Percentiles rank a stretch among this genome's conserved stretches.
Evolutionary conservation across 1,140 invertebrate genomes (phyloP).

Genomic region (Drepana arcuata): DNA sequence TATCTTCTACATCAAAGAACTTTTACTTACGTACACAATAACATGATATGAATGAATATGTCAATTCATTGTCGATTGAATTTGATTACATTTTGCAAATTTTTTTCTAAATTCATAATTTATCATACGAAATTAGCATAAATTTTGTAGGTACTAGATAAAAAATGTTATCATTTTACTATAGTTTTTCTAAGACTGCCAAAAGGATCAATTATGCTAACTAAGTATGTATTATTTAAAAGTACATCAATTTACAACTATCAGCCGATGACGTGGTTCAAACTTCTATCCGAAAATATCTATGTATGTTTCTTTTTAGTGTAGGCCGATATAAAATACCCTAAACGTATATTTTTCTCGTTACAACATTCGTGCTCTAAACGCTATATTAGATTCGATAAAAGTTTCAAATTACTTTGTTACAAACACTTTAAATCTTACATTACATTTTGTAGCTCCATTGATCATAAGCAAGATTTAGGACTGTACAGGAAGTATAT

Average conservation of each 20-base stretch:
- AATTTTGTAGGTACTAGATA: too few relatives aligned
- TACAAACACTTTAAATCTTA: conserved; percentile 8
- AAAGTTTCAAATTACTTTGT: too few relatives aligned
- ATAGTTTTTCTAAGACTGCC: too few relatives aligned
- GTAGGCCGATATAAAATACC: conserved; percentile 34
- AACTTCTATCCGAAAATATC: conserved; percentile 63
- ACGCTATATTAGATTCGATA: too few relatives aligned
- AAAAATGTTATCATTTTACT: conserved; percentile 3
- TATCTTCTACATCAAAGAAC: too few relatives aligned
- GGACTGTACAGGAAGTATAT: conserved; percentile 57
- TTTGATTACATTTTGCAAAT: too few relatives aligned
- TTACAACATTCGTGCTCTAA: too few relatives aligned
- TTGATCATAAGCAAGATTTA: conserved; percentile 40
- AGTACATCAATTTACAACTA: too few relatives aligned
- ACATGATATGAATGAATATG: conserved; percentile 34
- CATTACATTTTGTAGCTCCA: conserved; percentile 33
- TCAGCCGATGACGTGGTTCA: conserved; percentile 9
- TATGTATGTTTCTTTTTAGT: conserved; percentile 29
- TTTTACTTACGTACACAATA: conserved; percentile 13
- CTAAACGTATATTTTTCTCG: not conserved
- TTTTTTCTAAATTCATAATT: conserved; percentile 5
- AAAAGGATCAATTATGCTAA: too few relatives aligned
- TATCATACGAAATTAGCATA: conserved; percentile 3
- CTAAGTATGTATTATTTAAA: too few relatives aligned
- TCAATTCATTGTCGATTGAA: conserved; percentile 17